Percentiles rank a stretch among this genome's conserved stretches.
Evolutionary conservation across 2,888 invertebrate genomes (phyloP).

Genomic region (Silvanus unidentatus): DNA sequence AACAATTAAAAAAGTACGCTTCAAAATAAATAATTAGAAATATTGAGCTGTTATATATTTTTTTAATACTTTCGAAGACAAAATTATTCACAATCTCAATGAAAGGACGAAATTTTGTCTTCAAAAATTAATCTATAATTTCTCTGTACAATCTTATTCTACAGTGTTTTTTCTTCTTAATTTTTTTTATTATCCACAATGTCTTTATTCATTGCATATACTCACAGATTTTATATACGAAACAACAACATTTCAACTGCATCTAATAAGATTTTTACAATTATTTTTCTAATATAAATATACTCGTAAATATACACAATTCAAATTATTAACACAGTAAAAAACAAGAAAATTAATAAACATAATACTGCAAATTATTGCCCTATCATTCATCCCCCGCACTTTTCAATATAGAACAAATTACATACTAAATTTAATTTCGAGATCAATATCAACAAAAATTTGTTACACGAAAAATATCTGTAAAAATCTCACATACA

Average conservation of each 20-base stretch:
- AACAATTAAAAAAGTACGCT: slow-evolving; percentile 15
- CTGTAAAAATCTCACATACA: background rate
- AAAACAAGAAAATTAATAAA: background rate
- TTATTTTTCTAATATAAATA: slow-evolving; percentile 1
- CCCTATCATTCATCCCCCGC: background rate
- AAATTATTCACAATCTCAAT: slow-evolving; percentile 13
- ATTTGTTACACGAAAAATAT: background rate
- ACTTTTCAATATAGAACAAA: too few species aligned
- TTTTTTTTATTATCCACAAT: slow-evolving; percentile 26
- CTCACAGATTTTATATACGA: too few species aligned
- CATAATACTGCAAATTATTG: slow-evolving; percentile 3
- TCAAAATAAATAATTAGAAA: slow-evolving; percentile 16
- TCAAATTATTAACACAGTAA: background rate
- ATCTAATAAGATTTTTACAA: background rate
- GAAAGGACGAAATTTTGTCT: slow-evolving; percentile 15
- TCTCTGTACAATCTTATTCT: slow-evolving; percentile 32
- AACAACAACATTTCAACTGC: too few species aligned
- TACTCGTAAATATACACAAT: background rate
- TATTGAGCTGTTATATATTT: slow-evolving; percentile 21
- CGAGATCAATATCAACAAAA: slow-evolving; percentile 2
- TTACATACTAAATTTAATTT: slow-evolving; percentile 1
- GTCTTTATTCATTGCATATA: slow-evolving; percentile 24
- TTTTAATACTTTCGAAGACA: slow-evolving; percentile 22
- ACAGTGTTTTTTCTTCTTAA: too few species aligned
- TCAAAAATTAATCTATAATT: slow-evolving; percentile 18